Evolutionary conservation across 1,140 invertebrate genomes (phyloP).

Genomic region (Notospermus geniculatus): DNA sequence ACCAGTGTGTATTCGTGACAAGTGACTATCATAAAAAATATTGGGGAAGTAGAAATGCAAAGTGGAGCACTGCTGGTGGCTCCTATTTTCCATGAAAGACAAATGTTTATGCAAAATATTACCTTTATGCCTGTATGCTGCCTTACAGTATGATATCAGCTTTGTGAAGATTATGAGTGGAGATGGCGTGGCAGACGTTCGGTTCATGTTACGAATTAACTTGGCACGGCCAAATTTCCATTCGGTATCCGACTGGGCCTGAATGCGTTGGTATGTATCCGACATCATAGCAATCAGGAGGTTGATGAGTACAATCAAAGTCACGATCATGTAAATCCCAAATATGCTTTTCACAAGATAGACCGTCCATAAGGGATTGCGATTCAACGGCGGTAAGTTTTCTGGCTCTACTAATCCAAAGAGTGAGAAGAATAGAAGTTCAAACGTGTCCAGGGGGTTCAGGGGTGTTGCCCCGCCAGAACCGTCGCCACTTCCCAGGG

Average conservation of each 20-base stretch:
- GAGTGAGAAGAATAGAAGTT: constrained; percentile 95
- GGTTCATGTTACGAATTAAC: constrained; percentile 97
- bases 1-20: too few species aligned
- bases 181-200: constrained; percentile 94
- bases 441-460: constrained; percentile 75
- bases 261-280: constrained; percentile 96
- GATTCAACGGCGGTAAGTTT: constrained; percentile 60
- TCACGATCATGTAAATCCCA: constrained; percentile 95
- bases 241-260: constrained; percentile 99
- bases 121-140: constrained; percentile 75
- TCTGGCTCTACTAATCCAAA: constrained; percentile 92
- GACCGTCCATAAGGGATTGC: constrained; percentile 59
- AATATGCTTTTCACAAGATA: constrained; percentile 70
- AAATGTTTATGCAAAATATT: constrained; percentile 26
- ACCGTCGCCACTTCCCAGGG: constrained; percentile 34
- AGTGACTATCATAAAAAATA: too few species aligned
- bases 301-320: constrained; percentile 96
- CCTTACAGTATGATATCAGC: constrained; percentile 65
- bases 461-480: constrained; percentile 21
- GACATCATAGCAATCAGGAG: constrained; percentile 99
- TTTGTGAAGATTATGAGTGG: constrained; percentile 95
- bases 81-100: too few species aligned
- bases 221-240: constrained; percentile 99
- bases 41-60: too few species aligned
- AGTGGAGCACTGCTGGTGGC: too few species aligned